Conservation (phyloP, 2,888 invertebrate species). For the Neocrepidodera transversa region DNA sequence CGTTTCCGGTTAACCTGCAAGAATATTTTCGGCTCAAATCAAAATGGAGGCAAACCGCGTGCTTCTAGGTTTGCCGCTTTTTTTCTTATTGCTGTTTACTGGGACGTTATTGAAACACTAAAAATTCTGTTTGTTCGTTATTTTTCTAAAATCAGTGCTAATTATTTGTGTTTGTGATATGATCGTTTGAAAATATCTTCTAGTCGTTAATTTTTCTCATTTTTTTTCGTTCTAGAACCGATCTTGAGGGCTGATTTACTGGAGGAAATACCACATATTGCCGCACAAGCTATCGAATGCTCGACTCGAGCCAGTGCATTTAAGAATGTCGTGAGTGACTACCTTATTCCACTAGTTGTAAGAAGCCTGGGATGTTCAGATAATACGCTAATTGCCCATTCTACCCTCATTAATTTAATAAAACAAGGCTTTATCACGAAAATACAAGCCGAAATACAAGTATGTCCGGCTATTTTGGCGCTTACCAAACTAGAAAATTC, state of each 20-base stretch:
- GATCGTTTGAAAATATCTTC: too few species aligned
- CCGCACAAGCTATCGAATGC: conserved; percentile 66
- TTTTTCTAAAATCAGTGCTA: conserved; percentile 18
- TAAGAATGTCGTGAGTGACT: conserved; percentile 64
- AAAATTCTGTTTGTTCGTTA: conserved; percentile 23
- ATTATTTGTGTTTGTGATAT: conserved; percentile 21
- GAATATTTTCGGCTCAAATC: conserved; percentile 56
- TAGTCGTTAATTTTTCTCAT: conserved; percentile 22
- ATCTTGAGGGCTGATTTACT: conserved; percentile 69
- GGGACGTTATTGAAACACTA: conserved; percentile 35
- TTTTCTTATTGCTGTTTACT: conserved; percentile 34
- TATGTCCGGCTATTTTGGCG: conserved; percentile 70
- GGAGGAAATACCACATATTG: conserved; percentile 72
- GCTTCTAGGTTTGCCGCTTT: conserved; percentile 55
- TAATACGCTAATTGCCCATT: conserved; percentile 70
- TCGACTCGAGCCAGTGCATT: conserved; percentile 60
- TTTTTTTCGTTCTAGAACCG: conserved; percentile 63
- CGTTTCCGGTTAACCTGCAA: conserved; percentile 61
- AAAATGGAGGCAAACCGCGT: conserved; percentile 61
- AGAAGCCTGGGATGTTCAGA: conserved; percentile 68
- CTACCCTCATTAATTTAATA: conserved; percentile 68
- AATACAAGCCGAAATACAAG: conserved; percentile 68
- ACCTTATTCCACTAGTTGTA: conserved; percentile 70
- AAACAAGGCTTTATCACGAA: conserved; percentile 69
- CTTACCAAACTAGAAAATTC: conserved; percentile 63